Evolutionary conservation across 2,888 invertebrate genomes (phyloP).

Genomic region (Cheilosia impressa): DNA sequence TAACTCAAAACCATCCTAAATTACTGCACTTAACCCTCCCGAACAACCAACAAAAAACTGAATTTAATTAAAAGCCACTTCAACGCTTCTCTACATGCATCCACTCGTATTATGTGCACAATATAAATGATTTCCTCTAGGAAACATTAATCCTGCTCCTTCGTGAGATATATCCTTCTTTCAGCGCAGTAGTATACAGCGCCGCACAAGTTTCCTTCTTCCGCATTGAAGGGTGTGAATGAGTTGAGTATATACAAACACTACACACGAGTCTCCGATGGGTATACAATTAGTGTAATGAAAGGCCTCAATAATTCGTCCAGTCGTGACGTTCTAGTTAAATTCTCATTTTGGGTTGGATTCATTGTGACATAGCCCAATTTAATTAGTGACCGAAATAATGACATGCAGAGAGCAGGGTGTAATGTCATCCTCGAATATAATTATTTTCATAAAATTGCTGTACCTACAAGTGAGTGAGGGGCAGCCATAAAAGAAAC

Average conservation of each 20-base stretch:
- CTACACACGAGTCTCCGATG: constrained; percentile 24
- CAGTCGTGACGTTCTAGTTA: constrained; percentile 36
- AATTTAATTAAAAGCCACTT: constrained; percentile 44
- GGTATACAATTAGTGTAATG: constrained; percentile 55
- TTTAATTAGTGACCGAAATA: constrained; percentile 50
- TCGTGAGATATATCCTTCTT: constrained; percentile 33
- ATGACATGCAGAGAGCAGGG: constrained; percentile 4
- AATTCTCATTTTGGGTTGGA: constrained; percentile 43
- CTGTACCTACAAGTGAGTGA: neutral
- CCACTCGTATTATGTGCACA: constrained; percentile 8
- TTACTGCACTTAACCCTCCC: constrained; percentile 20
- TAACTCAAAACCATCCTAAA: constrained; percentile 8
- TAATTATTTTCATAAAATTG: constrained; percentile 18
- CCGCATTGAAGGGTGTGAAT: constrained; percentile 48
- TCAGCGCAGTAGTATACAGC: neutral
- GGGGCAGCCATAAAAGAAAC: constrained; percentile 10
- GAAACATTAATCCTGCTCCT: constrained; percentile 55
- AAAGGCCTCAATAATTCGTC: constrained; percentile 55
- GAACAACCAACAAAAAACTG: neutral
- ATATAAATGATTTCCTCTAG: constrained; percentile 58
- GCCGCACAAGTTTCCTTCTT: constrained; percentile 15
- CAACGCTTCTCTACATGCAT: constrained; percentile 6
- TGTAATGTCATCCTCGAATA: constrained; percentile 42
- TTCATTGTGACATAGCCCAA: constrained; percentile 54
- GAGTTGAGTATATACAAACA: neutral